Conservation (phyloP, 2,888 invertebrate genomes). For the Norana najaformis region DNA sequence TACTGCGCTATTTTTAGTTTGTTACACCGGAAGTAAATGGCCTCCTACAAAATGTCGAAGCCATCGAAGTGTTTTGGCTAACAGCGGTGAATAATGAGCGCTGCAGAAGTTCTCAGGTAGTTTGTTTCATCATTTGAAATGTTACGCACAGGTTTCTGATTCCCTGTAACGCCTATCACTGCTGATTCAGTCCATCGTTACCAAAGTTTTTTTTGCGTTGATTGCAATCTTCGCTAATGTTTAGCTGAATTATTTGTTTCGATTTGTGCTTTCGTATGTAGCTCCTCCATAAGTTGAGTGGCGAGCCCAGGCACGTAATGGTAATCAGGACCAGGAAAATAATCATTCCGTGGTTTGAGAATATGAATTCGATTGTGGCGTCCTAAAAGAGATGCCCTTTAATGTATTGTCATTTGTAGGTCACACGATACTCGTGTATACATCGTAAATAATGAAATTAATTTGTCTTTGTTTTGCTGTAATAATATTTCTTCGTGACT, state of each 20-base stretch:
- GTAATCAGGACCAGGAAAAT: background rate
- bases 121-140: background rate
- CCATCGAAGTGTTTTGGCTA: constrained; percentile 10
- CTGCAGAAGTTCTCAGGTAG: constrained; percentile 29
- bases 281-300: background rate
- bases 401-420: constrained; percentile 7
- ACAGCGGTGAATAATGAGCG: constrained; percentile 28
- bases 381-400: constrained; percentile 13
- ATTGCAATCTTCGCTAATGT: background rate
- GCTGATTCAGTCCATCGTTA: constrained; percentile 13
- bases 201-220: background rate
- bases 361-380: constrained; percentile 13
- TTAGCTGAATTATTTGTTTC: background rate
- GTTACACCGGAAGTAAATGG: constrained; percentile 21
- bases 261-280: background rate
- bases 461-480: background rate
- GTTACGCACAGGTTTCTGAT: background rate
- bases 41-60: constrained; percentile 9
- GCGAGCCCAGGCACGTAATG: background rate
- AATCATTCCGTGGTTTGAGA: background rate
- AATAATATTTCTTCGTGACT: background rate
- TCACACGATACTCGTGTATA: constrained; percentile 6
- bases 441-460: background rate
- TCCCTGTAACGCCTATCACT: background rate
- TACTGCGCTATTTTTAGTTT: background rate